Conservation (phyloP, 2,888 invertebrate genomes). For the Scaptomyza polygonia region DNA sequence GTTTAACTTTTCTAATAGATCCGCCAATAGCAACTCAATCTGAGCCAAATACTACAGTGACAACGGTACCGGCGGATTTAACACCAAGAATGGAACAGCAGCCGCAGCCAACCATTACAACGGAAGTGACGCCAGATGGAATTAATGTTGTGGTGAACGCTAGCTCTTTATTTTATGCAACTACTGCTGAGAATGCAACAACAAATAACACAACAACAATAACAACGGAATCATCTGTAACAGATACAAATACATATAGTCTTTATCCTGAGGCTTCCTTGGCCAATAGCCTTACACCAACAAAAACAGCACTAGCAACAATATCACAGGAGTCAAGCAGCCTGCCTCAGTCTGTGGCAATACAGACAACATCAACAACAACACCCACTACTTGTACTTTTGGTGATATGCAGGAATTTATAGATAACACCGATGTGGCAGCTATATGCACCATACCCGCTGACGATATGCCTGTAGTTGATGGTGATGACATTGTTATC, state of each 20-base stretch:
- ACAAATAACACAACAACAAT: conserved; percentile 2
- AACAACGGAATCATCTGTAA: conserved; percentile 5
- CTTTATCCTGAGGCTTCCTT: conserved; percentile 47
- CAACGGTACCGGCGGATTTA: not conserved
- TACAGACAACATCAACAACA: conserved; percentile 7
- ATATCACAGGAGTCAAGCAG: not conserved
- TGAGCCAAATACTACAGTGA: not conserved
- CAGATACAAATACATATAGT: conserved; percentile 28
- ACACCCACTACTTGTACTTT: conserved; percentile 44
- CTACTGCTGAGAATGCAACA: conserved; percentile 6
- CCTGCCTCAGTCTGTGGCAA: not conserved
- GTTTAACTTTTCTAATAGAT: conserved; percentile 35
- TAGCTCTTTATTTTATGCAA: conserved; percentile 58
- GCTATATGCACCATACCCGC: conserved; percentile 76
- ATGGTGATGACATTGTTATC: conserved; percentile 81
- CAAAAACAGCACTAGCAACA: conserved; percentile 2
- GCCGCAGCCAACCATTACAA: conserved; percentile 34
- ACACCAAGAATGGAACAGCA: conserved; percentile 1
- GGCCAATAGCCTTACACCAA: conserved; percentile 6
- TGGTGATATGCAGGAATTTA: conserved; percentile 71
- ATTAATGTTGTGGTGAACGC: conserved; percentile 65
- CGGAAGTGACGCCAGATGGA: conserved; percentile 37
- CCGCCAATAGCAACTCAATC: conserved; percentile 20
- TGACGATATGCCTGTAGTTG: conserved; percentile 80
- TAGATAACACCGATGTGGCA: conserved; percentile 66